Percentiles rank a stretch among this genome's conserved stretches.
Evolutionary conservation across 2,113 vertebrate species (phyloP).

Genomic region (Ochotona princeps): DNA sequence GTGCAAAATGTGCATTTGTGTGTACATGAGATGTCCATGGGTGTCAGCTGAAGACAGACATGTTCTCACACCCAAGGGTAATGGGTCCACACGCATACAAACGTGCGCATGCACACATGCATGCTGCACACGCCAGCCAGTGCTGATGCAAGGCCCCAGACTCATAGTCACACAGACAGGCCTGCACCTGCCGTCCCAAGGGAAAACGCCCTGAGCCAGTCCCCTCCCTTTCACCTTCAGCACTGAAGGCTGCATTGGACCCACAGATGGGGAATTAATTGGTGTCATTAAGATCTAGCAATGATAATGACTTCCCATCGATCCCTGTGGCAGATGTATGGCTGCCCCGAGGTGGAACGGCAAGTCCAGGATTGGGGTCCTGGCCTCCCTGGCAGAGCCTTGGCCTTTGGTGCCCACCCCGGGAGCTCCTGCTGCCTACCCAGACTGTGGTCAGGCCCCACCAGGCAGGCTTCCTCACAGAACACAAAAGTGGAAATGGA

Average conservation of each 20-base stretch:
- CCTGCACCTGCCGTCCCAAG: constrained; percentile 81
- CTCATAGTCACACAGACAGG: background rate
- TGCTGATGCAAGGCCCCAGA: background rate
- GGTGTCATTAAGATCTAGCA: constrained; percentile 98
- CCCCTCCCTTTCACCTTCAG: constrained; percentile 95
- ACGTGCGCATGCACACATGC: too few relatives aligned
- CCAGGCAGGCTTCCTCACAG: background rate
- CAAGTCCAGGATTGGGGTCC: constrained; percentile 82
- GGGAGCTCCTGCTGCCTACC: background rate
- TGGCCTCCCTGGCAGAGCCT: background rate
- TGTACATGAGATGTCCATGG: background rate
- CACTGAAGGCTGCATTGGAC: constrained; percentile 89
- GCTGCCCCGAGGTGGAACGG: constrained; percentile 91
- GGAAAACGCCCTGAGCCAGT: constrained; percentile 89
- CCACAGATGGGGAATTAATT: constrained; percentile 99
- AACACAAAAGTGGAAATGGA: background rate
- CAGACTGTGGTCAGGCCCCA: background rate
- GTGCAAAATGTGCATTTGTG: background rate
- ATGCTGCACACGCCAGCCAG: background rate
- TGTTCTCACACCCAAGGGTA: background rate
- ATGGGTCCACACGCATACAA: too few relatives aligned
- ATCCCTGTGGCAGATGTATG: constrained; percentile 94
- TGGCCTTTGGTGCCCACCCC: background rate
- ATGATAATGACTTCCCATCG: constrained; percentile 96
- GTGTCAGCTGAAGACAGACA: background rate